Evolutionary conservation across 1,140 invertebrate species (phyloP), one percentile per base, ranked within the genome.

Genomic region (Eupristina koningsbergeri): DNA sequence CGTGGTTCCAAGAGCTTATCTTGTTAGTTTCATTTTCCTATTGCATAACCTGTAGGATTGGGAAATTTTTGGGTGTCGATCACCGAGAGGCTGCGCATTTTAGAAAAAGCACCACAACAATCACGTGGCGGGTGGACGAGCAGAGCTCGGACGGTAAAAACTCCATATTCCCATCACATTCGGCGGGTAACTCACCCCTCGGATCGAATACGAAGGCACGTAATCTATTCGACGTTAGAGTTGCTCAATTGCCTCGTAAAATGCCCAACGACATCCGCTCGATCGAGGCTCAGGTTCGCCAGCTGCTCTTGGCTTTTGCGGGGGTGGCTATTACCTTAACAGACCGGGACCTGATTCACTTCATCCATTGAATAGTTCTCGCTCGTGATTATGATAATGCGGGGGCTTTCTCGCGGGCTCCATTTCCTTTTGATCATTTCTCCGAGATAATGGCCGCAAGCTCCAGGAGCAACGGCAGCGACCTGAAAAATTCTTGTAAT

Each of bases 201-300:
- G 63, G 39, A 50, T 74, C 71, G 73, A 75, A 47, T 9, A 9
- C 39, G 67, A 41, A 53, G 64, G 79, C 75, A 83, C 75, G 75
- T 83, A 83, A 83, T 83, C 81, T 78, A 79, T 83, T 83, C 74
- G 63, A 31, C 63, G 81, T 77, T 82, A 67, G 75, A 69, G 63
- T 63, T 78, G 64, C 81, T 83, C 81, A 75, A 83, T 83, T 78
- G 81, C 75, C 75, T 83, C 75, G 75, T 83, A 78, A 83, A 83
- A 83, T 83, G 61, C 75, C 75, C 73, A 47, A 45, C 67, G 67
- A 80, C 67, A 61, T 80, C 39, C 78, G 67, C 39, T 39, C 67
- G 11, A 19, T n/a, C 36, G 39, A 19, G 19, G 22, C 36, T 71
- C 36, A n/a, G n/a, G n/a, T n/a, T 41, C 36, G n/a, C 29, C 67